phyloP scores from a whole-genome alignment of 1,140 invertebrate genomes.

The Holcopasites calliopsidis region DNA sequence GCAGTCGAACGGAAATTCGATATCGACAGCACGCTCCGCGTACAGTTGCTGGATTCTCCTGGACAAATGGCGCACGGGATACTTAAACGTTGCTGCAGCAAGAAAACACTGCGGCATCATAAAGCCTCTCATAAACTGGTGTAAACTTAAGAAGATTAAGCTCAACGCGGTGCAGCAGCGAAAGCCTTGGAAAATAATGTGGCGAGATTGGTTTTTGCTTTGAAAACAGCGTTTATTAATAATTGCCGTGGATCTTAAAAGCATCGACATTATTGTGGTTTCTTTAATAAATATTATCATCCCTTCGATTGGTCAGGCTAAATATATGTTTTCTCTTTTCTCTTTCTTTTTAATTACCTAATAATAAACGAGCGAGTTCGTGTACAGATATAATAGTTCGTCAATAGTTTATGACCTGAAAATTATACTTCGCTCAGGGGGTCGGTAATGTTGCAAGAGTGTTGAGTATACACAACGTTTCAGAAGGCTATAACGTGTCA shows the following conservation, averaged over 20 bases:
- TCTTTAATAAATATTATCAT: too few species aligned
- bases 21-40: conserved; percentile 27
- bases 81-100: not conserved
- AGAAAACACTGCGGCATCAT: not conserved
- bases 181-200: too few species aligned
- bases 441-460: not conserved
- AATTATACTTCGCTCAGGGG: not conserved
- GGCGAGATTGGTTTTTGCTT: too few species aligned
- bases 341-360: too few species aligned
- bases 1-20: conserved; percentile 57
- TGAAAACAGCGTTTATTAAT: too few species aligned
- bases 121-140: not conserved
- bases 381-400: too few species aligned
- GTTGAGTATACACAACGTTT: not conserved
- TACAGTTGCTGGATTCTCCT: not conserved
- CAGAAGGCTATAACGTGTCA: not conserved
- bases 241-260: too few species aligned
- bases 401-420: not conserved
- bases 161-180: not conserved
- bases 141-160: not conserved
- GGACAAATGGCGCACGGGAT: not conserved
- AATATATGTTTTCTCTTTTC: too few species aligned
- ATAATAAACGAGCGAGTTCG: too few species aligned
- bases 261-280: too few species aligned
- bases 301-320: too few species aligned